Evolutionary conservation across 2,797 vertebrate species (phyloP).

Genomic region (Anguilla marmorata): DNA sequence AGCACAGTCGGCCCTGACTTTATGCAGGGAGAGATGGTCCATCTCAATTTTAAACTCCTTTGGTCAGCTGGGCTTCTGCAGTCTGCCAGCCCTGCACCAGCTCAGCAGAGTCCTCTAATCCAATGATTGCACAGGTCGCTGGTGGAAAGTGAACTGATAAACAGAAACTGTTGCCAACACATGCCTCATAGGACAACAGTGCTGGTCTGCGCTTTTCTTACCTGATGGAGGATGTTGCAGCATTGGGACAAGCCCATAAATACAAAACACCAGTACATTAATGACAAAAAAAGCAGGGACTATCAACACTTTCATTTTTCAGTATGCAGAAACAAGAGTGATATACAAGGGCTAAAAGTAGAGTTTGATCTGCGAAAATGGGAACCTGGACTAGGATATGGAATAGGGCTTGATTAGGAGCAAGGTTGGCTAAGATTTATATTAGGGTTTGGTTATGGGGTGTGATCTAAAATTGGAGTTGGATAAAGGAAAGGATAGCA

Average conservation of each 20-base stretch:
- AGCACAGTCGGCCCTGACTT: not conserved
- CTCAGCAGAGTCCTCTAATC: not conserved
- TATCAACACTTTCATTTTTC: too few species aligned
- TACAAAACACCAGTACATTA: too few species aligned
- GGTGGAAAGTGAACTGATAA: too few species aligned
- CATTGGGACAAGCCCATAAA: not conserved
- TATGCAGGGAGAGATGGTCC: not conserved
- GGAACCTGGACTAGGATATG: not conserved
- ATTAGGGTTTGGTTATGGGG: slow-evolving; percentile 13
- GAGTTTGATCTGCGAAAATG: not conserved
- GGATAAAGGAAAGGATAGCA: not conserved
- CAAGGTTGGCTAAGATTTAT: not conserved
- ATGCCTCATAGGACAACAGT: too few species aligned
- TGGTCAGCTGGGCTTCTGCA: not conserved
- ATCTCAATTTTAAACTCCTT: not conserved
- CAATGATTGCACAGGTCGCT: not conserved
- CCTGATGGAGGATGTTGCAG: not conserved
- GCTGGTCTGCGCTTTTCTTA: too few species aligned
- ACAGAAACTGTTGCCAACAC: too few species aligned
- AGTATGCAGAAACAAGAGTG: not conserved
- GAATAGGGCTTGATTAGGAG: not conserved
- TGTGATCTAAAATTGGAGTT: slow-evolving; percentile 25
- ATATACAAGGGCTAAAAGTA: not conserved
- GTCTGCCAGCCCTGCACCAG: not conserved
- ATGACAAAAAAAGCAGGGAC: too few species aligned